Base-by-base conservation (phyloP, 2,113 vertebrate species). In the Stegastes partitus region DNA sequence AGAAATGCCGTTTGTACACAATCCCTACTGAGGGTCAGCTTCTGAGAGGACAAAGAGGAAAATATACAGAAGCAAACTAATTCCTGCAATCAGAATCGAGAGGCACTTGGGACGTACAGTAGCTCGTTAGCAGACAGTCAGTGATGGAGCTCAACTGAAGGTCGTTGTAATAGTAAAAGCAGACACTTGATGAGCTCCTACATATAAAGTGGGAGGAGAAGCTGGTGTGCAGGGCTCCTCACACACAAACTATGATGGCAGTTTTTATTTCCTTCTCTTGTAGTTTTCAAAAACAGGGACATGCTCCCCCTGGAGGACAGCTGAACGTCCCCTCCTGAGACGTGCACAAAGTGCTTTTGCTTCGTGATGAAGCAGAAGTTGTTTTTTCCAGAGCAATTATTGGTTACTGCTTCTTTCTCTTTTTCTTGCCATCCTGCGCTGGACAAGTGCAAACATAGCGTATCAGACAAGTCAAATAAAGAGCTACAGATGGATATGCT, bases 91-190 rank as follows among this genome's bases (percentile, higher is more conserved):
- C 0, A 64, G 23, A 77, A 63, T 74, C 54, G 77, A 70, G 11
- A 92, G 89, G 90, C 91, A 92, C 89, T 88, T 91, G 7, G 3
- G 51, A 76, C 55, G 37, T 53, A 74, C 39, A 75, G 50, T 2
- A 31, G 55, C 19, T 77, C 53, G n/a, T 62, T 10, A 55, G 50
- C 51, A 57, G 58, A 80, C 26, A 39, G 2, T 44, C 42, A 61
- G 26, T 19, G 49, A 59, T 45, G 34, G 14, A n/a, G 10, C 42
- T 15, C 50, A 28, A 70, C 23, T 58, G 1, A 59, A 11, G n/a
- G 15, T 69, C 47, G 64, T 6, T 65, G 61, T 37, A 53, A 68
- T 61, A 18, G 71, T 28, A 42, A 74, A 47, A n/a, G 11, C 31
- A 77, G 23, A 34, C 9, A 56, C 42, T 64, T 63, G 22, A 74